Conservation (phyloP, 2,113 vertebrate species). For the Oryzias melastigma region DNA sequence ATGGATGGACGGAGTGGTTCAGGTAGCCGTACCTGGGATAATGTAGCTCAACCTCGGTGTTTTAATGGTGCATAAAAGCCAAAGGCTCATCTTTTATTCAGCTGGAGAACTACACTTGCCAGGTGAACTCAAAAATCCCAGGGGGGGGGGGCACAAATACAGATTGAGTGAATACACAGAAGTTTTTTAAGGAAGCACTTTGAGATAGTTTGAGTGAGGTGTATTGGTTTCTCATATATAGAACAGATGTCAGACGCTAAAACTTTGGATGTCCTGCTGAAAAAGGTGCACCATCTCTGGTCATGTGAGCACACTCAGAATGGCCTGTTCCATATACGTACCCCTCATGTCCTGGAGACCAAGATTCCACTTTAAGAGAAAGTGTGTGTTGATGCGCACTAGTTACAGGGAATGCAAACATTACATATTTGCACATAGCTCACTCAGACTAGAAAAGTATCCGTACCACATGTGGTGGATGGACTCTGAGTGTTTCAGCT, state of each 20-base stretch:
- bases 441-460: not conserved
- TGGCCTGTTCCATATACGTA: slow-evolving; percentile 71
- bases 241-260: slow-evolving; percentile 14
- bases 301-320: too few relatives aligned
- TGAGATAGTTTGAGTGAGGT: slow-evolving; percentile 41
- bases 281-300: too few relatives aligned
- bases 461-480: too few relatives aligned
- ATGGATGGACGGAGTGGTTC: slow-evolving; percentile 52
- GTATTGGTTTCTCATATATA: slow-evolving; percentile 30
- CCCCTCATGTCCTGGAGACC: slow-evolving; percentile 36
- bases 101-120: slow-evolving; percentile 50
- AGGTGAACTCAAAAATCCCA: slow-evolving; percentile 68
- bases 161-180: slow-evolving; percentile 58
- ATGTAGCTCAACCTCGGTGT: slow-evolving; percentile 49
- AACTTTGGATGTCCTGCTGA: too few relatives aligned
- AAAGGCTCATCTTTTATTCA: slow-evolving; percentile 77
- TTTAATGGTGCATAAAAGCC: slow-evolving; percentile 81
- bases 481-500: not conserved
- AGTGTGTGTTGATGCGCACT: slow-evolving; percentile 31
- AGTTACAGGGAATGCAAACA: slow-evolving; percentile 5
- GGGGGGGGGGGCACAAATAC: slow-evolving; percentile 58
- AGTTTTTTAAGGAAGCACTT: slow-evolving; percentile 57
- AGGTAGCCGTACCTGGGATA: slow-evolving; percentile 75
- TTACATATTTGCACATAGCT: slow-evolving; percentile 15
- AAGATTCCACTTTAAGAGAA: slow-evolving; percentile 49